A percentile compares a stretch with the other conserved stretches of the same genome.
These are phyloP conservation scores for Ctenomys sociabilis DNA, from an alignment of 2,113 vertebrate species.

Conservation along the genomic window DNA sequence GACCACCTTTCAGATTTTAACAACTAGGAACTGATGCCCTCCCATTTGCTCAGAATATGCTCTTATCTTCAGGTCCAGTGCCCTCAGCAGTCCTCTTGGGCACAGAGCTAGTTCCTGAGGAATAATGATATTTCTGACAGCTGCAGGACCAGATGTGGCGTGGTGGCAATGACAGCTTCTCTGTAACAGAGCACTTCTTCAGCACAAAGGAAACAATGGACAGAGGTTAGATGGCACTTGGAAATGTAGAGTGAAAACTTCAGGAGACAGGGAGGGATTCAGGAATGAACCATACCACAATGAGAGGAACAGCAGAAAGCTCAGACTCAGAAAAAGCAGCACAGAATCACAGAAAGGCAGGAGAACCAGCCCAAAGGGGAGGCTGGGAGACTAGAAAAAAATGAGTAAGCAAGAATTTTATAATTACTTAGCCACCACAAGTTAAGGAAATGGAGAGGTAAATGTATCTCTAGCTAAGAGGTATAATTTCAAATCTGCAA, in stretches of 20 bases:
- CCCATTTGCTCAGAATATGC: not conserved
- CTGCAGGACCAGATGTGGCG: not conserved
- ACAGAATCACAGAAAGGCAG: not conserved
- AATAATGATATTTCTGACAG: not conserved
- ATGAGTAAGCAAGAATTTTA: not conserved
- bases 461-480: not conserved
- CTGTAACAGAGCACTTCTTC: not conserved
- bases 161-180: not conserved
- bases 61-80: not conserved
- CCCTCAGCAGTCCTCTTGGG: not conserved
- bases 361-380: not conserved
- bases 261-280: not conserved
- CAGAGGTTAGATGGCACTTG: not conserved
- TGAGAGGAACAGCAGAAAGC: not conserved
- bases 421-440: not conserved
- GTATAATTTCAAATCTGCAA: not conserved
- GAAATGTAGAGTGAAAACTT: not conserved
- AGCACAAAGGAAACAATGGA: not conserved
- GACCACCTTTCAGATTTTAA: not conserved
- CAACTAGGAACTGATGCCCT: not conserved
- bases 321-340: not conserved
- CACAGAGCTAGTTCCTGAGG: not conserved
- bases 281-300: not conserved
- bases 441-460: not conserved
- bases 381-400: not conserved